These are phyloP conservation scores for Linnaemya tessellans DNA, from an alignment of 2,888 invertebrate species.

Conservation along the genomic window DNA sequence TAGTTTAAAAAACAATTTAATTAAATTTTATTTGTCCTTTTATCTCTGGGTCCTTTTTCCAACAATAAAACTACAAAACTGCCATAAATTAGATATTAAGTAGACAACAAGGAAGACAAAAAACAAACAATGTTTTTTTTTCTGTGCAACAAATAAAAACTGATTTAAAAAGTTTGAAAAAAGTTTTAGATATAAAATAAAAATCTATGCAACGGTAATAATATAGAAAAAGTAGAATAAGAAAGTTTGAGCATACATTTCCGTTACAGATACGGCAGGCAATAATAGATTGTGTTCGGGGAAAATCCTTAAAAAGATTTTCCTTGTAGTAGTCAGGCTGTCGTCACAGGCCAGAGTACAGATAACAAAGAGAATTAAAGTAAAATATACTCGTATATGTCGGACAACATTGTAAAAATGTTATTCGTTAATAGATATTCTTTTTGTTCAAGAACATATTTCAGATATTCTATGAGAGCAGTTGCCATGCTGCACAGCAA, in stretches of 20 bases:
- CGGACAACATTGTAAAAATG: background rate
- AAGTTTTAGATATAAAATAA: constrained; percentile 20
- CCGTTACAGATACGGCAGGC: background rate
- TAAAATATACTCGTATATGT: background rate
- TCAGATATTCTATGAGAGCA: background rate
- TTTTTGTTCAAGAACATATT: no score
- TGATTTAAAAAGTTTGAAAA: constrained; percentile 29
- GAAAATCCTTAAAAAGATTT: background rate
- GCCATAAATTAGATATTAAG: constrained; percentile 28
- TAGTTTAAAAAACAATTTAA: constrained; percentile 35
- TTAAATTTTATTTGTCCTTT: constrained; percentile 21
- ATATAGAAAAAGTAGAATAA: constrained; percentile 4
- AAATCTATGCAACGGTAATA: background rate
- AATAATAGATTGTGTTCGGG: background rate
- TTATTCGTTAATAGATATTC: no score
- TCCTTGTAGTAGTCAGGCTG: background rate
- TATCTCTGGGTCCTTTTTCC: background rate
- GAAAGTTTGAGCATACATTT: constrained; percentile 5
- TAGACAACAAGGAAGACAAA: background rate
- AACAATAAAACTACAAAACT: constrained; percentile 18
- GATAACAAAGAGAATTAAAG: background rate
- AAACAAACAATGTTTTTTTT: background rate
- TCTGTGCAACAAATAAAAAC: constrained; percentile 11
- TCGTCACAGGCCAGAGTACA: background rate
- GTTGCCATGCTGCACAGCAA: background rate